Percentiles rank a stretch among this genome's conserved stretches.
Evolutionary conservation across 1,140 invertebrate species (phyloP).

Genomic region (Portunus trituberculatus): DNA sequence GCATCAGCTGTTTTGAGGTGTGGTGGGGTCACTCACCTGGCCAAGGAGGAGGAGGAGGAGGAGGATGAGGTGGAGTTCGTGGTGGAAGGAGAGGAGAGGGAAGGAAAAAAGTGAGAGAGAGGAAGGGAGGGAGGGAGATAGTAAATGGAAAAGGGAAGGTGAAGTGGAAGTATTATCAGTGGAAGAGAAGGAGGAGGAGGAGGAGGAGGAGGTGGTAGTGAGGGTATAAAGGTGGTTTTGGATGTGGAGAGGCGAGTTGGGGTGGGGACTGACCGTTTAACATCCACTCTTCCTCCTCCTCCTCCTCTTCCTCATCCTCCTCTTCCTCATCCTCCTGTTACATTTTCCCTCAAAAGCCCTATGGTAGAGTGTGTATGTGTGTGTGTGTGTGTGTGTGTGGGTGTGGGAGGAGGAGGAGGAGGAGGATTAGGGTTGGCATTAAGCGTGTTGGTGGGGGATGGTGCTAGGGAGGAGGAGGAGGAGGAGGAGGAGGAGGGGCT

Average conservation of each 20-base stretch:
- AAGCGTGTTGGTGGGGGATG: background rate
- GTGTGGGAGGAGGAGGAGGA: background rate
- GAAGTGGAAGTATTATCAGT: background rate
- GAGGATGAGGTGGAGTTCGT: background rate
- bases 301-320: background rate
- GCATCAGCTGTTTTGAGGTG: slow-evolving; percentile 11
- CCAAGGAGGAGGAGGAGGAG: background rate
- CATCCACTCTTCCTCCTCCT: background rate
- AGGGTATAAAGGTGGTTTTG: background rate
- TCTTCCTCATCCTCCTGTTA: background rate
- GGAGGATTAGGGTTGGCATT: background rate
- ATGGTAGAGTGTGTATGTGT: background rate
- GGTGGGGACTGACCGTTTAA: background rate
- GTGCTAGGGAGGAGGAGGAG: background rate
- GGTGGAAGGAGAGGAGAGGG: background rate
- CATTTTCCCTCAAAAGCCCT: background rate
- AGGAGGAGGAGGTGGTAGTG: background rate
- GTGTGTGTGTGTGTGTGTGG: too few relatives aligned
- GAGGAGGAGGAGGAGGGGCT: background rate
- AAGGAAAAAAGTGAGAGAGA: background rate
- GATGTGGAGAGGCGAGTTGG: background rate
- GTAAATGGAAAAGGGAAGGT: background rate
- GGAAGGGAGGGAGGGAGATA: background rate
- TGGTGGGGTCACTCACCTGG: background rate
- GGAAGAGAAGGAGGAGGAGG: background rate